These are phyloP conservation scores for Pseudomyrmex flavicornis DNA, from an alignment of 1,140 invertebrate species.

Conservation along the genomic window DNA sequence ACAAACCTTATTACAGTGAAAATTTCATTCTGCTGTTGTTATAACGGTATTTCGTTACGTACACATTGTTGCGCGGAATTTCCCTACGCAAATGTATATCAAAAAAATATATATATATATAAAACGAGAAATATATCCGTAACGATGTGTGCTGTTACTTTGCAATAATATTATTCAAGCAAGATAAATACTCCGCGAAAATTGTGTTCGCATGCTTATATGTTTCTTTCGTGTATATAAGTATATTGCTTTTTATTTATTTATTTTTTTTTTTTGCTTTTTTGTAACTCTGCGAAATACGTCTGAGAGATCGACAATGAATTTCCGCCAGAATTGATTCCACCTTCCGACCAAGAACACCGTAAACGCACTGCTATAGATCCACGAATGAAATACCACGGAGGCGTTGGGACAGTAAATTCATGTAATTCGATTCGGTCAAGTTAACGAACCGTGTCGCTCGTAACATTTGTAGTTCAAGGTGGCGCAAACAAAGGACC, in stretches of 20 bases:
- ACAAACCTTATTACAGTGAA: constrained; percentile 21
- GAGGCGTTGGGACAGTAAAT: constrained; percentile 82
- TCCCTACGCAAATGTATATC: neutral
- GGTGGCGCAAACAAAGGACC: constrained; percentile 82
- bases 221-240: neutral
- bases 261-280: too few relatives aligned
- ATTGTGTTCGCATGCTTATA: neutral
- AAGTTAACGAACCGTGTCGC: constrained; percentile 83
- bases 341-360: neutral
- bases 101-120: neutral
- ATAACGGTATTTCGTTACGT: neutral
- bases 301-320: constrained; percentile 54
- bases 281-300: constrained; percentile 37
- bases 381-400: constrained; percentile 76
- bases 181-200: neutral
- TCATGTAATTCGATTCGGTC: constrained; percentile 83
- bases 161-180: neutral
- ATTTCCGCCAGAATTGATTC: constrained; percentile 66
- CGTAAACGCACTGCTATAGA: constrained; percentile 63
- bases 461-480: constrained; percentile 82
- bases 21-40: constrained; percentile 10
- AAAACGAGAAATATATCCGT: neutral
- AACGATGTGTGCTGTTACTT: neutral
- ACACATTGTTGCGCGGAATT: neutral
- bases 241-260: too few relatives aligned